Evolutionary conservation across 2,797 vertebrate genomes (phyloP).

Genomic region (Taeniopygia guttata): DNA sequence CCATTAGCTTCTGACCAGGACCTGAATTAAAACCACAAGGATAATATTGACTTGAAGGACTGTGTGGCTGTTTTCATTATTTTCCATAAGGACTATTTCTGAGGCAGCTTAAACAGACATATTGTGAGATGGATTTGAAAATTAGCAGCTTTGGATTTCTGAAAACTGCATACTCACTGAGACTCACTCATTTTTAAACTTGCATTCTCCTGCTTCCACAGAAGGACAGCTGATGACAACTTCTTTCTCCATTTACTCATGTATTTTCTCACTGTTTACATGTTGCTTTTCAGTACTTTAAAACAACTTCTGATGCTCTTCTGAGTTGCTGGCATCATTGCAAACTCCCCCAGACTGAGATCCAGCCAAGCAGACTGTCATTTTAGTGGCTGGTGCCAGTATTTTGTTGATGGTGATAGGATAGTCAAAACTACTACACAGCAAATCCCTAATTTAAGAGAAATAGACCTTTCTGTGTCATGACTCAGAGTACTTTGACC

Average conservation of each 20-base stretch:
- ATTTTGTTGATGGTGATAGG: neutral
- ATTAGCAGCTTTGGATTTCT: neutral
- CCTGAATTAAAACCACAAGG: neutral
- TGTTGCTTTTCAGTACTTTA: neutral
- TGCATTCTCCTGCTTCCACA: neutral
- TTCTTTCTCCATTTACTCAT: neutral
- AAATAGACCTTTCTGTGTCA: neutral
- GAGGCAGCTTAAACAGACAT: neutral
- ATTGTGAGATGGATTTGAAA: neutral
- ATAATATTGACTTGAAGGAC: neutral
- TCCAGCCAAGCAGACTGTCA: neutral
- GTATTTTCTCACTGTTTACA: slow-evolving; percentile 21
- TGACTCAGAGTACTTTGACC: neutral
- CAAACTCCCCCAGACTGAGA: neutral
- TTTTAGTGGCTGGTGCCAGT: neutral
- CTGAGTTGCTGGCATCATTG: neutral
- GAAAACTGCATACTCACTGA: neutral
- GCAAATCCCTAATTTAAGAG: neutral
- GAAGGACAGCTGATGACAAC: slow-evolving; percentile 6
- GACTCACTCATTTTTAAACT: neutral
- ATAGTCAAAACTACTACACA: neutral
- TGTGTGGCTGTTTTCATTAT: neutral
- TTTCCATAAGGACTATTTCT: neutral
- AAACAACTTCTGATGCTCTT: slow-evolving; percentile 11
- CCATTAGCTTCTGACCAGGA: neutral